These are phyloP conservation scores for Cataglyphis hispanica DNA, from an alignment of 1,140 invertebrate genomes.

Conservation along the genomic window DNA sequence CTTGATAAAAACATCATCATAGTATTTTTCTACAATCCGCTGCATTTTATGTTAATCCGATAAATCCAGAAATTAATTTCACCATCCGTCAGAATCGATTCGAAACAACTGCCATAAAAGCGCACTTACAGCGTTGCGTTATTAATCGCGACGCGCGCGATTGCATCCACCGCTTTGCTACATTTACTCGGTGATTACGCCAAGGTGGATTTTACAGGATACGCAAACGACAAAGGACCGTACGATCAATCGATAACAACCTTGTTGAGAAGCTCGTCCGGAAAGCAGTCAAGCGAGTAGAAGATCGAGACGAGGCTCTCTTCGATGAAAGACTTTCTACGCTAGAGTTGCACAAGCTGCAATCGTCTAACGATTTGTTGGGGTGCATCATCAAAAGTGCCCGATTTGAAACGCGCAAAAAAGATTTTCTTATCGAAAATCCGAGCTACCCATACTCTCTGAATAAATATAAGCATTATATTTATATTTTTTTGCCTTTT, in stretches of 20 bases:
- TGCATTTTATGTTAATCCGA: neutral
- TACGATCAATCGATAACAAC: slow-evolving; percentile 68
- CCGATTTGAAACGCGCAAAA: slow-evolving; percentile 13
- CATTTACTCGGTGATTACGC: slow-evolving; percentile 30
- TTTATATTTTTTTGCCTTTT: neutral
- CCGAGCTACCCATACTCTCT: neutral
- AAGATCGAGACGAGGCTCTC: slow-evolving; percentile 39
- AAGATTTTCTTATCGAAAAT: neutral
- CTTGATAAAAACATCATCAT: neutral
- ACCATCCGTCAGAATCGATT: neutral
- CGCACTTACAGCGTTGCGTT: neutral
- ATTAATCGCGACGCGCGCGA: slow-evolving; percentile 28
- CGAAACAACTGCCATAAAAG: neutral
- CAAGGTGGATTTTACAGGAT: slow-evolving; percentile 60
- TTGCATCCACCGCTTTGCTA: neutral
- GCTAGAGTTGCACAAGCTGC: slow-evolving; percentile 36
- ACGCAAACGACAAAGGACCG: slow-evolving; percentile 63
- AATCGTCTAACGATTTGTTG: slow-evolving; percentile 39
- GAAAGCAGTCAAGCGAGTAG: neutral
- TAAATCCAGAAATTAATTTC: slow-evolving; percentile 21
- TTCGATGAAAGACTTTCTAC: slow-evolving; percentile 67
- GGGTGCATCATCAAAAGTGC: slow-evolving; percentile 74
- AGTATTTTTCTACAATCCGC: neutral
- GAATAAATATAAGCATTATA: slow-evolving; percentile 49
- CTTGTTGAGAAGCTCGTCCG: slow-evolving; percentile 42